A percentile compares a stretch with the other conserved stretches of the same genome.
These are phyloP conservation scores for Chaenodraco wilsoni DNA, from an alignment of 2,797 vertebrate genomes.

Conservation along the genomic window DNA sequence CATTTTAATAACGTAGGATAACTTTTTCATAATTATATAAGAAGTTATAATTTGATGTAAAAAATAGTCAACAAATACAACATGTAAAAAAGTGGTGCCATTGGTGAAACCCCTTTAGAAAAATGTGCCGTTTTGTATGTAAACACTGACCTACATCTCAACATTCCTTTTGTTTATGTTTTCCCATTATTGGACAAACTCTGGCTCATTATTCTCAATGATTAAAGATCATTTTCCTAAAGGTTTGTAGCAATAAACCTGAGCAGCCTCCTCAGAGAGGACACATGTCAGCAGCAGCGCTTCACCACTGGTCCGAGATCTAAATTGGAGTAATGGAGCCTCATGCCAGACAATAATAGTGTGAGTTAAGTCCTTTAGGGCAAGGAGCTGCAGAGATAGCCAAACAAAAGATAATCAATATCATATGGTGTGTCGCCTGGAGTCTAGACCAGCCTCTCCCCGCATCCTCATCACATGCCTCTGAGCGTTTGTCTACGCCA, in stretches of 20 bases:
- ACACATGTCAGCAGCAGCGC: conserved; percentile 49
- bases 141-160: not conserved
- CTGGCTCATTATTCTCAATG: not conserved
- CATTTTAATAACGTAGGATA: too few species aligned
- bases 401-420: conserved; percentile 86
- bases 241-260: conserved; percentile 6
- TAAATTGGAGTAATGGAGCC: conserved; percentile 75
- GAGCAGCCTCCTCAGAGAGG: conserved; percentile 25
- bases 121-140: too few species aligned
- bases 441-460: conserved; percentile 76
- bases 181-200: not conserved
- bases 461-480: conserved; percentile 76
- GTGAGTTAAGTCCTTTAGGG: conserved; percentile 78
- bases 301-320: conserved; percentile 45
- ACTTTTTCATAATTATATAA: too few species aligned
- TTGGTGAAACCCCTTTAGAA: too few species aligned
- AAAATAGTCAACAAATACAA: too few species aligned
- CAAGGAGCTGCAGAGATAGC: conserved; percentile 80
- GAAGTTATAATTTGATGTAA: too few species aligned
- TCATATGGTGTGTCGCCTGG: conserved; percentile 81
- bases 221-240: not conserved
- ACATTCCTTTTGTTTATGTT: not conserved
- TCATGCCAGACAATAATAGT: conserved; percentile 79
- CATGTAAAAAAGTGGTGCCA: too few species aligned
- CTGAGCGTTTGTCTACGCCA: conserved; percentile 71